Base-by-base conservation (phyloP, 2,113 vertebrate genomes). In the Triplophysa tibetana region DNA sequence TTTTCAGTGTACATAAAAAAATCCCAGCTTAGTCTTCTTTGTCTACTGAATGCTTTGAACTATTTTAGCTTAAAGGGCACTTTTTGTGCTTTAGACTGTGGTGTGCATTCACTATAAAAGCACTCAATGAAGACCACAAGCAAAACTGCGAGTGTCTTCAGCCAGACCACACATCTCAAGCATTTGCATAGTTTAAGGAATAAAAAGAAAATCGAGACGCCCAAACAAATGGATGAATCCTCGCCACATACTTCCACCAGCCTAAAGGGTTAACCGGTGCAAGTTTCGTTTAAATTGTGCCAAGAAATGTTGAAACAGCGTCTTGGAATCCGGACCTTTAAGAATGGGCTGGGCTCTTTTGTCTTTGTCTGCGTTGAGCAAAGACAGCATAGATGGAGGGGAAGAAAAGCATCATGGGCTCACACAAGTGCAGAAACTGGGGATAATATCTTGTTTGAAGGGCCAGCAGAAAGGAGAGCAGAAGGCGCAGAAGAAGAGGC, bases 1-100 rank as follows among this genome's bases (percentile, higher is more conserved):
- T 96, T 97, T 98, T 98, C 96, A 99, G 95, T 96, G 95, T 98
- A 98, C 95, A 96, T 96, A 96, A 96, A 97, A 96, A 96, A 98
- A 96, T 95, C 96, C 95, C 96, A 97, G 96, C 96, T 99, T 98
- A 99, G 96, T 94, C 95, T 93, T 96, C 96, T 98, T 98, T 98
- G 96, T 99, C 95, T 96, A 96, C 95, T 96, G 87, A 95, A 95
- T 93, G 95, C 97, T 99, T 98, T 99, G 98, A 99, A 98, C 95
- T 95, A 95, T 94, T 98, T 96, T 96, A 94, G 95, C 94, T 95
- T 95, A 96, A 94, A 95, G 94, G 92, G 93, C 93, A 95, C 94
- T 96, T 96, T 97, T 95, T 96, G 94, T 95, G 97, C 95, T 94
- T 90, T 94, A 95, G 95, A 95, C 94, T 93, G 93, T 93, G 93